Conservation (phyloP, 2,888 invertebrate genomes). For the Bembecia ichneumoniformis region DNA sequence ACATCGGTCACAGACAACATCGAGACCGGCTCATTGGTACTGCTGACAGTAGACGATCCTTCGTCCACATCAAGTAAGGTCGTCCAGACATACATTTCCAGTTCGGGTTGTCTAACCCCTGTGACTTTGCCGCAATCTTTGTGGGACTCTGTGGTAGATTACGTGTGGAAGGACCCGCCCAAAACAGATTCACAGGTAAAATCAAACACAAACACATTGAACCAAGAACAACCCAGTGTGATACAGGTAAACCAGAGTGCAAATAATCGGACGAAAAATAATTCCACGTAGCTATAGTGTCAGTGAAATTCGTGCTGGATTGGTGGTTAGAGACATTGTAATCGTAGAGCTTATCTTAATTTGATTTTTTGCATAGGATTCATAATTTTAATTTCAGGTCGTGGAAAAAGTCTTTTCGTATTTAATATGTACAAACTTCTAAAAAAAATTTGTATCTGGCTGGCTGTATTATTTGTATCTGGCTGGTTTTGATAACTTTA, state of each 20-base stretch:
- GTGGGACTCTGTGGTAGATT: conserved; percentile 50
- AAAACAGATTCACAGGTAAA: conserved; percentile 43
- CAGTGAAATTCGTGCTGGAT: not conserved
- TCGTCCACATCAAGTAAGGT: conserved; percentile 53
- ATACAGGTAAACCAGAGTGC: conserved; percentile 35
- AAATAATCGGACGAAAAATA: conserved; percentile 36
- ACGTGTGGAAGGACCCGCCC: conserved; percentile 49
- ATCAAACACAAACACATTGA: conserved; percentile 45
- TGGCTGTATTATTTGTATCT: not conserved
- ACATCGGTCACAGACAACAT: conserved; percentile 38
- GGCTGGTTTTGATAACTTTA: not conserved
- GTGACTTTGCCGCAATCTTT: conserved; percentile 44
- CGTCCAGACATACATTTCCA: conserved; percentile 57
- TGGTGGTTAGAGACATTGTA: too few relatives aligned
- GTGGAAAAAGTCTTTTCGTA: not conserved
- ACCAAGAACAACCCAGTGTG: conserved; percentile 32
- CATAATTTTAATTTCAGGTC: not conserved
- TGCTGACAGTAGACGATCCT: conserved; percentile 55
- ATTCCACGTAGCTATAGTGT: conserved; percentile 47
- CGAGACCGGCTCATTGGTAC: conserved; percentile 53
- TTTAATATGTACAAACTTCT: not conserved
- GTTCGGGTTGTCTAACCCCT: conserved; percentile 43
- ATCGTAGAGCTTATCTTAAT: too few relatives aligned
- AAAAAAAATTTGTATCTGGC: not conserved
- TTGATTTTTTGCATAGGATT: not conserved